Evolutionary conservation across 2,113 vertebrate genomes (phyloP).

Genomic region (Anser cygnoides): DNA sequence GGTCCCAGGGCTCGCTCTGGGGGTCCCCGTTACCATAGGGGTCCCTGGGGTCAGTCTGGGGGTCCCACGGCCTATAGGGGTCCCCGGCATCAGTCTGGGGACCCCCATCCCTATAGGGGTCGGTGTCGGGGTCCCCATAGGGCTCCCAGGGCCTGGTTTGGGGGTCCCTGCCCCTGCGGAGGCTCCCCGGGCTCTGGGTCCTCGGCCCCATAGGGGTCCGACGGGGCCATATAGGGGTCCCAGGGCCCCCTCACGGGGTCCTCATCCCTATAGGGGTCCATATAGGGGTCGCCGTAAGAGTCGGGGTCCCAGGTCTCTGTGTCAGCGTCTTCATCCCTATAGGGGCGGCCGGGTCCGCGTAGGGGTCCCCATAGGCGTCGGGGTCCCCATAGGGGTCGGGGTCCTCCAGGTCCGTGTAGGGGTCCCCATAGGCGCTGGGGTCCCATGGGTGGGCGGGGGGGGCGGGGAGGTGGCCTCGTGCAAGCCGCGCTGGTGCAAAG

Average conservation of each 20-base stretch:
- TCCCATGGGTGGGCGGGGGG: not conserved
- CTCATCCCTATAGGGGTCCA: not conserved
- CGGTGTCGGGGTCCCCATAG: not conserved
- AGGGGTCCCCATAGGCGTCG: not conserved
- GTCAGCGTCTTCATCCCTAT: not conserved
- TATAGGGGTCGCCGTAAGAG: not conserved
- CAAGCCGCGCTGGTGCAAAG: too few relatives aligned
- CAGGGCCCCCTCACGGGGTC: not conserved
- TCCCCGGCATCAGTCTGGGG: not conserved
- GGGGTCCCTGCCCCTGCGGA: not conserved
- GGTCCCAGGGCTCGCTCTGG: not conserved
- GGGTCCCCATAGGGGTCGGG: not conserved
- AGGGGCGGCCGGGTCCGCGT: not conserved
- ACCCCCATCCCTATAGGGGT: not conserved
- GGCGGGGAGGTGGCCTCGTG: not conserved
- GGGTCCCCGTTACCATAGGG: not conserved
- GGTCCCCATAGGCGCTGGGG: not conserved
- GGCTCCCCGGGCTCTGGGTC: not conserved
- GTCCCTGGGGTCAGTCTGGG: not conserved
- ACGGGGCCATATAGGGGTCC: not conserved
- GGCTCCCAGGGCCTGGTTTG: not conserved
- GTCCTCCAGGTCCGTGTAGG: not conserved
- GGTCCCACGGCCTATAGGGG: not conserved
- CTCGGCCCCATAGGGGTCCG: not conserved
- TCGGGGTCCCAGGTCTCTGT: not conserved